Conservation (phyloP, 1,140 invertebrate genomes). For the Cydia pomonella region DNA sequence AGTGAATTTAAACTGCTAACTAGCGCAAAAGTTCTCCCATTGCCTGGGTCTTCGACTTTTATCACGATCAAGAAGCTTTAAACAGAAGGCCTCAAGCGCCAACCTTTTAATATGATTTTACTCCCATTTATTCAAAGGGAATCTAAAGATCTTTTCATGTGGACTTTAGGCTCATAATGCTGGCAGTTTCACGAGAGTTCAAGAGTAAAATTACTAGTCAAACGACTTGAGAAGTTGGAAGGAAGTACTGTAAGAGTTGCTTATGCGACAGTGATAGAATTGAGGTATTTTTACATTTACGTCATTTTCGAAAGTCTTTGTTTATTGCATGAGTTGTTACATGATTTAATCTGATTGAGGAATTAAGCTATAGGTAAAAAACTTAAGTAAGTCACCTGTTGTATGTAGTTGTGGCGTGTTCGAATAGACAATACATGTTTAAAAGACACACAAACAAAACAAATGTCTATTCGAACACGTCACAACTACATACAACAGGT, state of each 20-base stretch:
- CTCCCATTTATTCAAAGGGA: neutral
- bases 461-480: too few species aligned
- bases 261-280: neutral
- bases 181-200: neutral
- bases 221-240: neutral
- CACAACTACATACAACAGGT: too few species aligned
- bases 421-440: too few species aligned
- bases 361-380: too few species aligned
- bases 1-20: slow-evolving; percentile 7
- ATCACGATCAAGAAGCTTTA: neutral
- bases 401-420: too few species aligned
- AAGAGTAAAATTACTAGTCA: slow-evolving; percentile 8
- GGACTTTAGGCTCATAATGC: neutral
- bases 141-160: neutral
- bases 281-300: too few species aligned
- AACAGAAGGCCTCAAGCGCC: neutral
- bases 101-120: neutral
- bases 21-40: neutral
- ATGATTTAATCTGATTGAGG: too few species aligned
- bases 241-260: neutral
- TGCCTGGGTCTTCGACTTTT: neutral
- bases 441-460: too few species aligned
- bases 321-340: too few species aligned
- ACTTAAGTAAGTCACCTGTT: too few species aligned
- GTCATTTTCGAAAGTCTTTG: too few species aligned